A percentile compares a stretch with the other conserved stretches of the same genome.
These are phyloP conservation scores for Valencia hispanica DNA, from an alignment of 2,797 vertebrate species.

Conservation along the genomic window DNA sequence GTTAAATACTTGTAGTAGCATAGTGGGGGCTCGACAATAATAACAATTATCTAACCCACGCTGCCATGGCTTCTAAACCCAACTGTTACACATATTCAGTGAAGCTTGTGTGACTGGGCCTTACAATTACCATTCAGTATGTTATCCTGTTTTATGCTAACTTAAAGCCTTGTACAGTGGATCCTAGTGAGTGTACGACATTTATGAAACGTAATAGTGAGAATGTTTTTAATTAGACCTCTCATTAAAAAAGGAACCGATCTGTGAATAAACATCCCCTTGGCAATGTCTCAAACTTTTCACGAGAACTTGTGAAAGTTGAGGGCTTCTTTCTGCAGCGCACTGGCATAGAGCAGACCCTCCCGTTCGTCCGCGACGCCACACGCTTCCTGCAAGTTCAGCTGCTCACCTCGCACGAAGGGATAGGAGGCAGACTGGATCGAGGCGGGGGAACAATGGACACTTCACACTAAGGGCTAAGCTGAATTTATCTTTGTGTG, in stretches of 20 bases:
- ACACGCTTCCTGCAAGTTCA: slow-evolving; percentile 58
- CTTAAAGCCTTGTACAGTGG: slow-evolving; percentile 65
- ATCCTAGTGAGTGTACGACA: slow-evolving; percentile 57
- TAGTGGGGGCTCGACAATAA: background rate
- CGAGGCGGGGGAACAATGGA: slow-evolving; percentile 48
- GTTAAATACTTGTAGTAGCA: background rate
- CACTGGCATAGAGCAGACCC: background rate
- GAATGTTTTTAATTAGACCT: slow-evolving; percentile 30
- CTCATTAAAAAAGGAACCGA: slow-evolving; percentile 18
- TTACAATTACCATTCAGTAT: slow-evolving; percentile 17
- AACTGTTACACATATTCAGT: background rate
- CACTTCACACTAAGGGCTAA: slow-evolving; percentile 85
- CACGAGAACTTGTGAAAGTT: slow-evolving; percentile 23
- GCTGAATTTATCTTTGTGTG: slow-evolving; percentile 76
- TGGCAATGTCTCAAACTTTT: slow-evolving; percentile 33
- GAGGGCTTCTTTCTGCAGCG: slow-evolving; percentile 18
- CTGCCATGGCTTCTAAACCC: background rate
- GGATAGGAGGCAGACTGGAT: slow-evolving; percentile 28
- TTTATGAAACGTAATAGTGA: slow-evolving; percentile 54
- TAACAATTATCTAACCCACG: background rate
- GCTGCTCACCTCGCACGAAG: slow-evolving; percentile 63
- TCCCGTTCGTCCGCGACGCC: slow-evolving; percentile 24
- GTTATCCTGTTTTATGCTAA: slow-evolving; percentile 27
- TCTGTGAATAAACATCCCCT: slow-evolving; percentile 31
- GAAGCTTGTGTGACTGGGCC: slow-evolving; percentile 51